Evolutionary conservation across 2,113 vertebrate genomes (phyloP), one percentile per base, ranked within the genome.

Genomic region (Sclerurus mexicanus): DNA sequence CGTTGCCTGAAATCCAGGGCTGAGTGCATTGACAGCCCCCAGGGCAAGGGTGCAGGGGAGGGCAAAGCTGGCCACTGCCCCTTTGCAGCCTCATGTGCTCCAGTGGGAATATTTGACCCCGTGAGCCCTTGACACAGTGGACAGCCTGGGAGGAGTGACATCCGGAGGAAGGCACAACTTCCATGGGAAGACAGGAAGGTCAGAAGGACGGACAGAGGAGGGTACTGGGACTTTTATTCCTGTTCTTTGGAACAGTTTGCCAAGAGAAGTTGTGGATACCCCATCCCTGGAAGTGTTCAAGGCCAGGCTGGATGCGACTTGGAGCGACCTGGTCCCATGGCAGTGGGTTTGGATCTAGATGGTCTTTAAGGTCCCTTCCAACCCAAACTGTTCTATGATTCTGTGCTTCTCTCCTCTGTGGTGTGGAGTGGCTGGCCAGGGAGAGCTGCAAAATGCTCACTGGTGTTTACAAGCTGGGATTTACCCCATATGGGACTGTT

Each of bases 91-190:
- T 25, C 0, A 1, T 39, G 94, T 72, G 95, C 93, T 94, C 66
- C 0, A 7, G 23, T 31, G 78, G 52, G 42, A 72, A 83, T 39
- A 90, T 95, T 72, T 84, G 87, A 69, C 75, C 60, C 64, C 0
- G 0, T 31, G 85, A 49, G 20, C 46, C 87, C 87, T 89, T 95
- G 95, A 75, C 94, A 22, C 0, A 0, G 58, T 1, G 3, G 83
- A 87, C 66, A 42, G 82, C 62, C 91, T 2, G 75, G 96, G 97
- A 97, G 96, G 95, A 96, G 89, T 14, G 0, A 2, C 69, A 84
- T 95, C 85, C 44, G 11, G 94, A 97, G 96, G 96, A 97, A 98
- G 93, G 95, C 96, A 85, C 49, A n/a, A 14, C 35, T 92, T 62
- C 83, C 33, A 3, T 75, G 76, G 90, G 76, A 87, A 69, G 23